Percentiles rank a stretch among this genome's conserved stretches.
These are phyloP conservation scores for Itoplectis maculator DNA, from an alignment of 2,888 invertebrate species.

Conservation along the genomic window DNA sequence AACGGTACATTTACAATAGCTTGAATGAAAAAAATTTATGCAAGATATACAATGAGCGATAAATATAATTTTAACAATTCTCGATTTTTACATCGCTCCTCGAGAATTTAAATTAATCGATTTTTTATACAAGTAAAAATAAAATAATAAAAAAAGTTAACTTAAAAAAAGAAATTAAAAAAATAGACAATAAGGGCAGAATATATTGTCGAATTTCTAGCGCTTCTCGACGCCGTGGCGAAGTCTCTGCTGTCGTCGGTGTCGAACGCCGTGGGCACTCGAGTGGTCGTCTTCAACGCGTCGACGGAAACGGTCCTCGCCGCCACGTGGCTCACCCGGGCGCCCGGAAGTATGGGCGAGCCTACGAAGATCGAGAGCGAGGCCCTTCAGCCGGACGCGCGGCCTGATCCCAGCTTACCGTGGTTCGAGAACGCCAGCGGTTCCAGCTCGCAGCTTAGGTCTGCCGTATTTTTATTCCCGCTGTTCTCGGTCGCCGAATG, in stretches of 20 bases:
- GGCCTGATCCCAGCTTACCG: constrained; percentile 89
- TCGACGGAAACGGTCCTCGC: constrained; percentile 87
- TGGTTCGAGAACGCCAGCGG: constrained; percentile 90
- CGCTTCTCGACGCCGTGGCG: constrained; percentile 90
- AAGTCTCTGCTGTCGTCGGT: constrained; percentile 89
- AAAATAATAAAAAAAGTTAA: no score
- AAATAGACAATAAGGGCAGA: no score
- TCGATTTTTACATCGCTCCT: no score
- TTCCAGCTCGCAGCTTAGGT: constrained; percentile 87
- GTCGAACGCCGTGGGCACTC: constrained; percentile 86
- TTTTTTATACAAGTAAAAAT: no score
- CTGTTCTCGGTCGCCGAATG: neutral
- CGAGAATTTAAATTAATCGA: no score
- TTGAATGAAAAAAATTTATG: no score
- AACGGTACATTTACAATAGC: no score
- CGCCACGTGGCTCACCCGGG: constrained; percentile 87
- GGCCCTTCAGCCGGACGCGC: constrained; percentile 87
- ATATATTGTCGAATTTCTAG: no score
- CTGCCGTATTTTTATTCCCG: constrained; percentile 17
- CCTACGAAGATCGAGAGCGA: constrained; percentile 84
- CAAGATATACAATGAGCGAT: no score
- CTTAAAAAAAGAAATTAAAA: no score
- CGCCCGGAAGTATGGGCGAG: constrained; percentile 84
- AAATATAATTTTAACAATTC: neutral
- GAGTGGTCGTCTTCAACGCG: constrained; percentile 88